Evolutionary conservation across 2,888 invertebrate genomes (phyloP).

Genomic region (Brachyptera risi): DNA sequence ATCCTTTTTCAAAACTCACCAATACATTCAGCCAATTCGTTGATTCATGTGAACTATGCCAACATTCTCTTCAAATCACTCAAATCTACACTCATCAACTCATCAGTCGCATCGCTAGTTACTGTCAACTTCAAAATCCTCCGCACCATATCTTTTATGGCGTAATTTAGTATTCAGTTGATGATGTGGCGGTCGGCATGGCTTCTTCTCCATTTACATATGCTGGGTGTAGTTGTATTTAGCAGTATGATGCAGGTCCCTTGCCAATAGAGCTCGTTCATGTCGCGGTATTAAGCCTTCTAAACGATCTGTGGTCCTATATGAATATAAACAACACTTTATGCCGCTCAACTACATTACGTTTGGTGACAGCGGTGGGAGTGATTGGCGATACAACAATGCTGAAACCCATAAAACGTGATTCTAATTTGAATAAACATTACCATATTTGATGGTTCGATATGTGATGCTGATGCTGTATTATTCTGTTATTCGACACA

Average conservation of each 20-base stretch:
- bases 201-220: not conserved
- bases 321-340: constrained; percentile 13
- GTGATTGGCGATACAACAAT: not conserved
- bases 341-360: not conserved
- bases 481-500: too few relatives aligned
- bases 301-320: not conserved
- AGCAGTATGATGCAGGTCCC: not conserved
- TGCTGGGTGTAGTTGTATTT: not conserved
- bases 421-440: constrained; percentile 10
- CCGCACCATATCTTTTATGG: too few relatives aligned
- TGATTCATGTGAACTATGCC: too few relatives aligned
- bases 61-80: too few relatives aligned
- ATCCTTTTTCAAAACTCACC: too few relatives aligned
- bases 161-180: too few relatives aligned
- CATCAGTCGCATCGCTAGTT: too few relatives aligned
- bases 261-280: not conserved
- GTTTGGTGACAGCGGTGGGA: not conserved
- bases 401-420: not conserved
- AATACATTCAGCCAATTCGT: too few relatives aligned
- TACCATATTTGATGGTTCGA: constrained; percentile 8
- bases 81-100: too few relatives aligned
- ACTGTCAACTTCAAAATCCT: too few relatives aligned
- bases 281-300: not conserved
- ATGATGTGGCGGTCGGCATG: too few relatives aligned
- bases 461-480: not conserved